Evolutionary conservation across 2,888 invertebrate genomes (phyloP).

Genomic region (Scelioninae gen. 1): DNA sequence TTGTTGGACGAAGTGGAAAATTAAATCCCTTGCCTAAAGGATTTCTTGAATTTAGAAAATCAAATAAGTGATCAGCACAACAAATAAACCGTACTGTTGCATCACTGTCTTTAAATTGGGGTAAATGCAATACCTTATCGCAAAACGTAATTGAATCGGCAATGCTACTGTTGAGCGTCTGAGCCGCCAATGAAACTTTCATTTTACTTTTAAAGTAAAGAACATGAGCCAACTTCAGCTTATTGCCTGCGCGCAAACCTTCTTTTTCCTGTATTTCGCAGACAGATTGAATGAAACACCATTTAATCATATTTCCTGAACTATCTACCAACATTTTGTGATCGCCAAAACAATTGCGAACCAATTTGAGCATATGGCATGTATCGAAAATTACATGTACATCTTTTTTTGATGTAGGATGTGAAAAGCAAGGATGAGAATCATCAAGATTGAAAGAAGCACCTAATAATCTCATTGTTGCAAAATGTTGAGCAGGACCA

Average conservation of each 20-base stretch:
- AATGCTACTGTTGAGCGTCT: slow-evolving; percentile 73
- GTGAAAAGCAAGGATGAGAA: slow-evolving; percentile 25
- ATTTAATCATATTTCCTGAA: slow-evolving; percentile 10
- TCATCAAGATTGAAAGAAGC: slow-evolving; percentile 24
- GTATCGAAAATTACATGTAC: slow-evolving; percentile 36
- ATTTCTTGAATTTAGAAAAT: slow-evolving; percentile 49
- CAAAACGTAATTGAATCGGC: slow-evolving; percentile 73
- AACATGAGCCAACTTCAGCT: slow-evolving; percentile 43
- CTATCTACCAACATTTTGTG: background rate
- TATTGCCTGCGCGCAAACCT: slow-evolving; percentile 52
- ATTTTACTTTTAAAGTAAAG: slow-evolving; percentile 65
- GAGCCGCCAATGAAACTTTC: slow-evolving; percentile 73
- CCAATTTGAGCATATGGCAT: slow-evolving; percentile 46
- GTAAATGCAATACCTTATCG: slow-evolving; percentile 1
- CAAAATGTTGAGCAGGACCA: too few species aligned
- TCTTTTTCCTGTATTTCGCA: slow-evolving; percentile 27
- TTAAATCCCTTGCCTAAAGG: slow-evolving; percentile 24
- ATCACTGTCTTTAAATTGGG: slow-evolving; percentile 3
- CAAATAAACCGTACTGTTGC: slow-evolving; percentile 40
- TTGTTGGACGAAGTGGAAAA: slow-evolving; percentile 16
- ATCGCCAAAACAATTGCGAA: slow-evolving; percentile 30
- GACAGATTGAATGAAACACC: slow-evolving; percentile 17
- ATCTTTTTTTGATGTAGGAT: slow-evolving; percentile 8
- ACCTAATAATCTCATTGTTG: slow-evolving; percentile 35
- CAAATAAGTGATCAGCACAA: slow-evolving; percentile 34